phyloP scores from a whole-genome alignment of 2,113 vertebrate species.

The Myxocyprinus asiaticus region DNA sequence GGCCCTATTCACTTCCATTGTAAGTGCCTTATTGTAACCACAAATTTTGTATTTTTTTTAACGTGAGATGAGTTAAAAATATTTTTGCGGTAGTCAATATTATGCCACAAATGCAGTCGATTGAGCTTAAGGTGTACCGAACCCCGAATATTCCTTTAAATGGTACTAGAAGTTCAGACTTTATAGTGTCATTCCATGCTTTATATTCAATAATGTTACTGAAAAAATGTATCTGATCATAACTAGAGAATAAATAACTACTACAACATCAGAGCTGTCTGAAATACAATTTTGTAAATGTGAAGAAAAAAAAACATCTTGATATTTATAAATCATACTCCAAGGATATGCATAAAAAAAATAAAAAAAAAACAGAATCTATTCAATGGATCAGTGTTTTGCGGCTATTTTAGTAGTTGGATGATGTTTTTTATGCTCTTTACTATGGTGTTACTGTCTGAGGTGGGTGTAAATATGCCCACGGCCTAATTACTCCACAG shows the following conservation, averaged over 20 bases:
- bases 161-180: neutral
- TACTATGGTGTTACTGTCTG: neutral
- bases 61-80: too few species aligned
- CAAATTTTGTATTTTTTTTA: too few species aligned
- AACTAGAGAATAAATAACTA: neutral
- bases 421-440: neutral
- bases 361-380: neutral
- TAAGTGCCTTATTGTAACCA: too few species aligned
- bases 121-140: too few species aligned
- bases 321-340: neutral
- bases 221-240: neutral
- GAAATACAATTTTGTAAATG: neutral
- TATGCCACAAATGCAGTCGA: too few species aligned
- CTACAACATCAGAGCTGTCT: neutral
- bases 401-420: neutral
- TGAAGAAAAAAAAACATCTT: neutral
- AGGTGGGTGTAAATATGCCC: neutral
- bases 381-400: neutral
- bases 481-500: conserved; percentile 14
- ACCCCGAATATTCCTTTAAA: too few species aligned
- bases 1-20: too few species aligned
- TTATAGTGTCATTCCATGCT: neutral
- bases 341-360: neutral
- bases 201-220: neutral
- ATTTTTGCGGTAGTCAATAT: too few species aligned